phyloP scores from a whole-genome alignment of 2,113 vertebrate genomes.

The Nipponia nippon region DNA sequence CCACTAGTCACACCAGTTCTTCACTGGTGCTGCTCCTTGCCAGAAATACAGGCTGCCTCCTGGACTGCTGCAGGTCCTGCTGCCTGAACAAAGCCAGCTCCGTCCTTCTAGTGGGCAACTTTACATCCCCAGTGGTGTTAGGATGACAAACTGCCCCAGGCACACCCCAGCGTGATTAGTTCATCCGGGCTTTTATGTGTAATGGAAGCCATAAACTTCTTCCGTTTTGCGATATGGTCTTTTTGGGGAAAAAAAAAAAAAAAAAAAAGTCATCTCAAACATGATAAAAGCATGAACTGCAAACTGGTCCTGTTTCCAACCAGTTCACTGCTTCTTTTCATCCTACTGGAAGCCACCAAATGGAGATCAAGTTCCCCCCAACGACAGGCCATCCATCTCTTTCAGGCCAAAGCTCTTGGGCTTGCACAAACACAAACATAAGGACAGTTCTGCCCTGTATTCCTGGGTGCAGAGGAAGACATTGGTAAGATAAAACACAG shows the following conservation, averaged over 20 bases:
- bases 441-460: neutral
- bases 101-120: neutral
- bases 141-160: neutral
- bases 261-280: neutral
- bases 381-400: neutral
- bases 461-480: neutral
- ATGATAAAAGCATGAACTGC: neutral
- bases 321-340: neutral
- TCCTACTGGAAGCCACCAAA: neutral
- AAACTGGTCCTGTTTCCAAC: neutral
- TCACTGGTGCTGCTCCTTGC: neutral
- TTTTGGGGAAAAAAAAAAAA: neutral
- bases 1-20: neutral
- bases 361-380: neutral
- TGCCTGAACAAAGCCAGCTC: neutral
- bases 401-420: neutral
- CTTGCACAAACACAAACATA: neutral
- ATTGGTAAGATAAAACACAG: neutral
- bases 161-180: neutral
- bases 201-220: neutral
- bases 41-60: neutral
- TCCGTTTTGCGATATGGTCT: neutral
- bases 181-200: neutral
- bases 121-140: neutral
- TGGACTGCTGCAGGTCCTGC: rapidly evolving